These are phyloP conservation scores for Chloroceryle inda DNA, from an alignment of 2,797 vertebrate genomes.

Conservation along the genomic window DNA sequence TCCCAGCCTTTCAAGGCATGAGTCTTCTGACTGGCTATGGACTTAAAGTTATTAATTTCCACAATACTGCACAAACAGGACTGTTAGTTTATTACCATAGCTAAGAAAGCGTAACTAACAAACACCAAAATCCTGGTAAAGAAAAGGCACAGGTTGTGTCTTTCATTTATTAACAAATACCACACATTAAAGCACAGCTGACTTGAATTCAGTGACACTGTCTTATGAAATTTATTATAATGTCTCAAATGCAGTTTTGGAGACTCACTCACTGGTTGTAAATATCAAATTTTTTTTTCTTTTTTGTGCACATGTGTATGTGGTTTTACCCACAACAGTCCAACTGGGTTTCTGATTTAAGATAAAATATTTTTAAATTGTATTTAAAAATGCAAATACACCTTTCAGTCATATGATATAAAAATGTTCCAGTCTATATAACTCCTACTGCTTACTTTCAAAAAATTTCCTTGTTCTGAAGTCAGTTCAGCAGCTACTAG, in stretches of 20 bases:
- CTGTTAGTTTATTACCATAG: background rate
- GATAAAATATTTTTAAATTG: background rate
- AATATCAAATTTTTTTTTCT: background rate
- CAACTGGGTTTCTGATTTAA: background rate
- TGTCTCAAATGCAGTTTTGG: background rate
- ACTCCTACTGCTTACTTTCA: slow-evolving; percentile 56
- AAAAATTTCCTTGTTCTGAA: slow-evolving; percentile 67
- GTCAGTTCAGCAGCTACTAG: slow-evolving; percentile 33
- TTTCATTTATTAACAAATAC: background rate
- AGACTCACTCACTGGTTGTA: background rate
- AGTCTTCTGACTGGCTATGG: background rate
- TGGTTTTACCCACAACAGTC: background rate
- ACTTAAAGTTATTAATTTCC: background rate
- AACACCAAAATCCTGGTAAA: background rate
- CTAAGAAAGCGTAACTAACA: background rate
- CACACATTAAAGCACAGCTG: background rate
- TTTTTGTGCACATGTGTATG: background rate
- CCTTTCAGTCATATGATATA: slow-evolving; percentile 4
- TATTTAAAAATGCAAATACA: background rate
- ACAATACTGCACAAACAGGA: background rate
- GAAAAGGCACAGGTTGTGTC: background rate
- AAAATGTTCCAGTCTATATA: slow-evolving; percentile 30
- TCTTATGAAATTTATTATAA: background rate
- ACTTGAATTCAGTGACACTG: background rate
- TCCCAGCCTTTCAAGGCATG: background rate